Evolutionary conservation across 2,888 invertebrate species (phyloP).

Genomic region (Drosophila subquinaria): DNA sequence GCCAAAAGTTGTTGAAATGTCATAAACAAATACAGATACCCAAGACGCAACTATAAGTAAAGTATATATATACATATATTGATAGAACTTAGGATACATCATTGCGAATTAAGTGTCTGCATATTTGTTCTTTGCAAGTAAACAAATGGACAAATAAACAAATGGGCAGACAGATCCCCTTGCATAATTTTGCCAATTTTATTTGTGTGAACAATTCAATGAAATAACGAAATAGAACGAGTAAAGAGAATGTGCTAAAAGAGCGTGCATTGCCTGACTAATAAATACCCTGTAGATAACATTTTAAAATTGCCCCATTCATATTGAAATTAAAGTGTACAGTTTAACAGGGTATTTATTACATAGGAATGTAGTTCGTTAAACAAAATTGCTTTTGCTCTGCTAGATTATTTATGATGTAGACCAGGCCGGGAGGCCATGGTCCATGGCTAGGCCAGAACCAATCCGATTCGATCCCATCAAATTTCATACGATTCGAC

Average conservation of each 20-base stretch:
- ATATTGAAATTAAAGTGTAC: background rate
- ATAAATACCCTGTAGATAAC: constrained; percentile 10
- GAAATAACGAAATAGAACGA: constrained; percentile 33
- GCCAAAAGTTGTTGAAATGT: constrained; percentile 43
- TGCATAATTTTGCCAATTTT: constrained; percentile 63
- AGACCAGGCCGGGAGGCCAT: constrained; percentile 25
- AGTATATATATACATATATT: background rate
- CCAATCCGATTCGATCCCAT: constrained; percentile 17
- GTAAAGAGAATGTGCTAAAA: background rate
- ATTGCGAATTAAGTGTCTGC: constrained; percentile 65
- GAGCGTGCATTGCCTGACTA: background rate
- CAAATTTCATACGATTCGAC: constrained; percentile 21
- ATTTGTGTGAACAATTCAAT: constrained; percentile 55
- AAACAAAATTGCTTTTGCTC: constrained; percentile 20
- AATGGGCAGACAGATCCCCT: constrained; percentile 24
- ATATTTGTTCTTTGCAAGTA: constrained; percentile 59
- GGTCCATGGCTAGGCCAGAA: constrained; percentile 8
- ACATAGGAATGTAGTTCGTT: constrained; percentile 16
- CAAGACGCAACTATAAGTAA: constrained; percentile 12
- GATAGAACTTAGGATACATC: constrained; percentile 54
- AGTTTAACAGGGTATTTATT: background rate
- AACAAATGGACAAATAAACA: constrained; percentile 67
- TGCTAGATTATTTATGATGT: constrained; percentile 40
- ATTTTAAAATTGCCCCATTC: background rate
- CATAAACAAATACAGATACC: constrained; percentile 42